A percentile compares a stretch with the other conserved stretches of the same genome.
Evolutionary conservation across 1,140 invertebrate species (phyloP).

Genomic region (Homalodisca vitripennis): DNA sequence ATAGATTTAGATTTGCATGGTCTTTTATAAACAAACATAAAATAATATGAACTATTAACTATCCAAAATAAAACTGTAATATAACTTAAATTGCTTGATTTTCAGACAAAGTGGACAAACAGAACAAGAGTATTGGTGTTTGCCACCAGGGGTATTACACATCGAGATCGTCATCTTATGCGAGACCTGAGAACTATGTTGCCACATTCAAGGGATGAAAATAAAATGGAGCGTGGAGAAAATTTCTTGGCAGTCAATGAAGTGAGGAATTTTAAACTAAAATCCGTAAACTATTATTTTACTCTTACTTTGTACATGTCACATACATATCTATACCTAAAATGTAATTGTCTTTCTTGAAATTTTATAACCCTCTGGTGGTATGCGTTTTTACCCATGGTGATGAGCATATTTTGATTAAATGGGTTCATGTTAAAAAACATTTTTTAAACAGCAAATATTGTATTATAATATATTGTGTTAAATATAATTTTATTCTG

Average conservation of each 20-base stretch:
- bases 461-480: too few species aligned
- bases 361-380: too few species aligned
- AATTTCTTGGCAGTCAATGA: slow-evolving; percentile 75
- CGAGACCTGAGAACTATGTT: slow-evolving; percentile 88
- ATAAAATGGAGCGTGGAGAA: slow-evolving; percentile 77
- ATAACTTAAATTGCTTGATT: neutral
- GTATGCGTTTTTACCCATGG: too few species aligned
- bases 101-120: slow-evolving; percentile 86
- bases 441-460: too few species aligned
- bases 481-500: too few species aligned
- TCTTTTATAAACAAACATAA: slow-evolving; percentile 16
- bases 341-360: too few species aligned
- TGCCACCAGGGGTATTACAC: slow-evolving; percentile 86
- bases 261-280: too few species aligned
- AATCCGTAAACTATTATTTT: too few species aligned
- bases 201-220: slow-evolving; percentile 92
- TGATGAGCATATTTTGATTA: too few species aligned
- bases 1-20: neutral
- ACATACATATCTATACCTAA: too few species aligned
- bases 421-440: too few species aligned
- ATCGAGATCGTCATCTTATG: slow-evolving; percentile 93
- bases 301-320: too few species aligned
- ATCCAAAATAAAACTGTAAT: slow-evolving; percentile 32
- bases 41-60: slow-evolving; percentile 24
- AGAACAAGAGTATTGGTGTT: slow-evolving; percentile 91